Base-by-base conservation (phyloP, 92 coral and sea anemone species). In the Muricea muricata region DNA sequence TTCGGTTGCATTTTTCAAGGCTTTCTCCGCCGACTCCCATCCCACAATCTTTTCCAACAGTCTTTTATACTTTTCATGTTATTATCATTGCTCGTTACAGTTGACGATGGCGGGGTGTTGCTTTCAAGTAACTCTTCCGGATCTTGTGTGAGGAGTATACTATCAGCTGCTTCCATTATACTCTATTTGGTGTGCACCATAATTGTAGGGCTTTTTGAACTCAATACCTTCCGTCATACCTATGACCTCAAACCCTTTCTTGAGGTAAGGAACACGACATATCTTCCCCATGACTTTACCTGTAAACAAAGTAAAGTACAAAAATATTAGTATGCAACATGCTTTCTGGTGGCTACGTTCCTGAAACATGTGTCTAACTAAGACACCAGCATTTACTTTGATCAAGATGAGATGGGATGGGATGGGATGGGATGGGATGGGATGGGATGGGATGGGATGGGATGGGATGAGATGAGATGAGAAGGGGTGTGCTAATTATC, bases 161-260 rank as follows among this genome's bases (percentile, higher is more conserved):
- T 61, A 25, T 81, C 75, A 50, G 76, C 75, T 14, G 29, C 50
- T 77, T 33, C 63, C 90, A 89, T 85, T 17, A 89, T 74, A 71
- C 80, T 67, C 29, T 71, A 79, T 41, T 63, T 89, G 92, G 25
- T 26, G 23, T 10, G 78, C 26, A 34, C 92, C 92, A 71, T 89
- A 84, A 24, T 76, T 63, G 84, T 46, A 76, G 0, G 89, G 89
- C 80, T 89, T 89, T 75, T 52, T 89, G 84, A 89, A 84, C 10
- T 52, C 32, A 4, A 89, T 78, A 9, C 88, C 89, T 10, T 71
- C 78, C 20, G 92, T 89, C 48, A 89, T 72, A 50, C 92, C 92
- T n/a, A 76, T 50, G 0, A 89, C 89, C 10, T 81, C 67, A 41
- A 80, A 89, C 4, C 87, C 87, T 57, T 26, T 11, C 28, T 57